Percentiles rank a stretch among this genome's conserved stretches.
phyloP scores from a whole-genome alignment of 2,797 vertebrate genomes.

The Setipinna tenuifilis region DNA sequence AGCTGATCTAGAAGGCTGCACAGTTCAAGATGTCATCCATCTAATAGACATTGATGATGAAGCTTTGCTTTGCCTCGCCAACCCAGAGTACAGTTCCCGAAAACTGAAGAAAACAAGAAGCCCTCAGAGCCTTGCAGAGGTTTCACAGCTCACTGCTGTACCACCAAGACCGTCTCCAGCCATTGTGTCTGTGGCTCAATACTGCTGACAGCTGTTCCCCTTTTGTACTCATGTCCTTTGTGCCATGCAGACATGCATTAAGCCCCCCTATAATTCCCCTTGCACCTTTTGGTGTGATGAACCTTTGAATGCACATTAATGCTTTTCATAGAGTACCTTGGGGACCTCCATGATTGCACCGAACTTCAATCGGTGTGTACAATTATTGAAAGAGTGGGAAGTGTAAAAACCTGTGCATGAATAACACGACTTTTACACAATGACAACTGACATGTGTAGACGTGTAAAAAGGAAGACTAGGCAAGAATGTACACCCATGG shows the following conservation, averaged over 20 bases:
- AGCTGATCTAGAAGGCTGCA: background rate
- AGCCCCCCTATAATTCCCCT: background rate
- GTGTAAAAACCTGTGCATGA: background rate
- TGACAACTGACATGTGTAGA: background rate
- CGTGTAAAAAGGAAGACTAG: background rate
- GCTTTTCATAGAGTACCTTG: background rate
- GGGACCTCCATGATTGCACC: background rate
- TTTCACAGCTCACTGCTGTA: background rate
- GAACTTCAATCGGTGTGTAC: too few species aligned
- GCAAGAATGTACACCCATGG: background rate
- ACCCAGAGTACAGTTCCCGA: background rate
- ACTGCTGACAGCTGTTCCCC: slow-evolving; percentile 6
- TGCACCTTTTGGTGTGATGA: slow-evolving; percentile 15
- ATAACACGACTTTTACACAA: background rate
- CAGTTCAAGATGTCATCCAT: background rate
- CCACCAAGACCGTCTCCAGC: background rate
- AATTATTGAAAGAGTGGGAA: background rate
- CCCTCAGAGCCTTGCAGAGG: background rate
- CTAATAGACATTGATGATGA: background rate
- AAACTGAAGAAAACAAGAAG: background rate
- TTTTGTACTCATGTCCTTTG: background rate
- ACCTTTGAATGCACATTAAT: background rate
- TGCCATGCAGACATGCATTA: background rate
- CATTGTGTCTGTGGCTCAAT: background rate
- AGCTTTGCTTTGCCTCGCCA: background rate